Evolutionary conservation across 2,888 invertebrate species (phyloP), one percentile per base, ranked within the genome.

Genomic region (Mimachlamys varia): DNA sequence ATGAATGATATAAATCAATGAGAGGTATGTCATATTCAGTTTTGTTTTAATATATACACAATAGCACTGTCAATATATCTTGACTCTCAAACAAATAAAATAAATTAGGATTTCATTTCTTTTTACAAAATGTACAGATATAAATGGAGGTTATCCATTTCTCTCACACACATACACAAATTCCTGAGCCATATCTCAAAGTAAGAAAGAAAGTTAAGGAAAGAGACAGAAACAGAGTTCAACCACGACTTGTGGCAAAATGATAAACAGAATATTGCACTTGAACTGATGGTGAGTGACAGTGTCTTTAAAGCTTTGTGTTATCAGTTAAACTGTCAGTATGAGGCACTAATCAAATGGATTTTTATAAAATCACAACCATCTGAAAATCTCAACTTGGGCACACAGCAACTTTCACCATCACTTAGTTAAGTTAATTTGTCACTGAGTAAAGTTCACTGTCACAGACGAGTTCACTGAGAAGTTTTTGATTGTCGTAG

Each of bases 71-170:
- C 76, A 76, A 76, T 76, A 76, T 27, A 27, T 22, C 33, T 76
- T 76, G 76, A 76, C 76, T 76, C 33, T 76, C 76, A 76, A 76
- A 76, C 76, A 76, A 33, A 76, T 76, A 76, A 76, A 90, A 89
- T 89, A 90, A 90, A 87, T 90, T 87, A 90, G 90, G 88, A 88
- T 90, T 90, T 90, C 90, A 27, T 76, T 33, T 76, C 76, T 76
- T 27, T 76, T 88, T 88, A 90, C 90, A 90, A 90, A 88, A 90
- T 88, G 37, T 90, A 90, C 90, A 90, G 44, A 90, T 88, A 44
- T 88, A 88, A 76, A 76, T 76, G 76, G 76, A 27, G 27, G 0
- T 76, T 33, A 33, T 76, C 76, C 76, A 76, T 76, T 76, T 76
- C 76, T 76, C 76, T 76, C 76, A 76, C 76, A 62, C 62, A 76